Evolutionary conservation across 2,797 vertebrate genomes (phyloP).

Genomic region (Intellagama lesueurii): DNA sequence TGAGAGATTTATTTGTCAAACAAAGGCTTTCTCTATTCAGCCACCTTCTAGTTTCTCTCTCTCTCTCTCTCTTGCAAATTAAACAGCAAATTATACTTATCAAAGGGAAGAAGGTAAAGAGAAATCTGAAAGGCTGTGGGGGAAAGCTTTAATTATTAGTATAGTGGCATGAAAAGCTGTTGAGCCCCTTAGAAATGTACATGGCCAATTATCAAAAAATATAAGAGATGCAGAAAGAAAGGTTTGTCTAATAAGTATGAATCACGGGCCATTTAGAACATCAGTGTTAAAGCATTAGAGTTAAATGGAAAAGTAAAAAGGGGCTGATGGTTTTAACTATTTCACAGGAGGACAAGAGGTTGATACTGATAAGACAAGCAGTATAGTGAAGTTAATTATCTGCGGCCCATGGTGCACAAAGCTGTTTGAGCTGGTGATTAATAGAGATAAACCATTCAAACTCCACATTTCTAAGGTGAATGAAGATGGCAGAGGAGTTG

Average conservation of each 20-base stretch:
- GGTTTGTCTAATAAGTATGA: conserved; percentile 78
- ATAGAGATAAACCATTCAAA: conserved; percentile 80
- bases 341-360: conserved; percentile 77
- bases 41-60: conserved; percentile 29
- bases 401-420: conserved; percentile 75
- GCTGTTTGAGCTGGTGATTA: conserved; percentile 78
- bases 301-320: conserved; percentile 79
- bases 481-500: conserved; percentile 72
- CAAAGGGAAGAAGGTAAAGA: conserved; percentile 72
- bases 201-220: conserved; percentile 78
- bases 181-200: conserved; percentile 78
- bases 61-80: conserved; percentile 50
- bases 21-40: conserved; percentile 46
- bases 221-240: conserved; percentile 76
- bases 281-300: conserved; percentile 78
- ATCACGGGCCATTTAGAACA: conserved; percentile 75
- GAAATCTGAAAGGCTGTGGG: conserved; percentile 69
- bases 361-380: conserved; percentile 76
- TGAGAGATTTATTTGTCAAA: conserved; percentile 51
- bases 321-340: conserved; percentile 77
- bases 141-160: conserved; percentile 76
- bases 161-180: conserved; percentile 74
- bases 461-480: conserved; percentile 77
- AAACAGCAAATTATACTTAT: conserved; percentile 75
- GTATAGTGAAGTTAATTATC: conserved; percentile 79